A percentile compares a stretch with the other conserved stretches of the same genome.
These are phyloP conservation scores for Megaceryle alcyon DNA, from an alignment of 2,797 vertebrate genomes.

Conservation along the genomic window DNA sequence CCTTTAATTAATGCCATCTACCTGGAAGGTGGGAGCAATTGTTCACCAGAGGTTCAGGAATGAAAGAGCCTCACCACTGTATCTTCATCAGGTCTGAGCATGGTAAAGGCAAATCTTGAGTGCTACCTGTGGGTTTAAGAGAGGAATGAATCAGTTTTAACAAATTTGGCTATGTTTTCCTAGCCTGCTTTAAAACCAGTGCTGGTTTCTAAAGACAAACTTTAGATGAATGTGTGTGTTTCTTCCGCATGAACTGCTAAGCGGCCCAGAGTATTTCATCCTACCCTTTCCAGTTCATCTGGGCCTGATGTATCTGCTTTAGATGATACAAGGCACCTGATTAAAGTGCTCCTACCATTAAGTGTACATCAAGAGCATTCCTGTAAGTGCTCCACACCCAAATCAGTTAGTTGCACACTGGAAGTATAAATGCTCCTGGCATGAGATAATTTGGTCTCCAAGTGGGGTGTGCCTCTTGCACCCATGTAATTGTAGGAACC, in stretches of 20 bases:
- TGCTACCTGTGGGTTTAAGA: neutral
- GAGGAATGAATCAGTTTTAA: neutral
- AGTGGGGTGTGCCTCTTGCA: neutral
- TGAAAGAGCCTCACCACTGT: neutral
- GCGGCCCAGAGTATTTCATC: neutral
- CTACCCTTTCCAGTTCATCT: neutral
- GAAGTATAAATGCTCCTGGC: neutral
- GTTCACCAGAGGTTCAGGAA: neutral
- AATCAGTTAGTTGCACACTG: neutral
- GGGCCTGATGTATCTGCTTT: neutral
- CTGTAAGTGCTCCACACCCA: rapidly evolving
- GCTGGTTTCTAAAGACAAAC: neutral
- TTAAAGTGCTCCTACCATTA: neutral
- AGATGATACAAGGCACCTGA: neutral
- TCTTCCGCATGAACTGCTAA: neutral
- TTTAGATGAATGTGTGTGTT: neutral
- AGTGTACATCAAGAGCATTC: neutral
- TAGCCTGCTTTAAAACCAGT: neutral
- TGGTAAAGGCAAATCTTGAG: neutral
- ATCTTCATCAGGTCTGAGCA: neutral
- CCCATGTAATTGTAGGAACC: neutral
- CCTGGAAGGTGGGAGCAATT: neutral
- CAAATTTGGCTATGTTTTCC: neutral
- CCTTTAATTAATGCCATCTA: neutral
- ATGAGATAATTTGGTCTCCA: neutral